Conservation (phyloP, 2,888 invertebrate genomes). For the Lamellibrachia satsuma region DNA sequence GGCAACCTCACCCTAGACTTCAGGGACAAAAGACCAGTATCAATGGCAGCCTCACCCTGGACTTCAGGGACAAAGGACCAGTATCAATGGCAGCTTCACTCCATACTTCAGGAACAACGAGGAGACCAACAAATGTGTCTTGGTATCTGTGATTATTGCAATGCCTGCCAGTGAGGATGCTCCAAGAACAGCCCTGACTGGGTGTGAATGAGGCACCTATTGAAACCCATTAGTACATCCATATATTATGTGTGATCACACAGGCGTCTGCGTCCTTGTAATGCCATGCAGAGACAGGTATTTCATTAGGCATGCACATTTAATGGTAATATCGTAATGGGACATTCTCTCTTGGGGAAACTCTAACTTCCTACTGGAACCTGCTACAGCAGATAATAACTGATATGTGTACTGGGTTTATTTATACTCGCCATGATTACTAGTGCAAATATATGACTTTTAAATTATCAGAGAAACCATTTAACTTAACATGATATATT, state of each 20-base stretch:
- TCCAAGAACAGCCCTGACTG: neutral
- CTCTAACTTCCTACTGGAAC: neutral
- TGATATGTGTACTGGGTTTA: neutral
- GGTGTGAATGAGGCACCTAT: neutral
- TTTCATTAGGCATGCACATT: slow-evolving; percentile 6
- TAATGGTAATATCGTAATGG: slow-evolving; percentile 17
- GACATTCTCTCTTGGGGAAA: neutral
- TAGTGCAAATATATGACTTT: neutral
- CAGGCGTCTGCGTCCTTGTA: neutral
- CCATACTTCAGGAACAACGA: no score
- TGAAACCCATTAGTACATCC: neutral
- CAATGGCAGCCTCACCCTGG: no score
- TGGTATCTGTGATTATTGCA: no score
- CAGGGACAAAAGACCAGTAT: no score
- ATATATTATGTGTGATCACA: neutral
- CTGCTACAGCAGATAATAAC: neutral
- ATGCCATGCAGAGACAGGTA: neutral
- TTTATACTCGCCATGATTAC: neutral
- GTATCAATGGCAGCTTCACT: no score
- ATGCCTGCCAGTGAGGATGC: no score
- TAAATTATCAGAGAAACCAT: neutral
- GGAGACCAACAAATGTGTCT: no score
- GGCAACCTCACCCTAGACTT: no score
- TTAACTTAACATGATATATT: neutral
- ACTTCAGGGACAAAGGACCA: no score